Evolutionary conservation across 2,113 vertebrate species (phyloP).

Genomic region (Psilopsiagon aymara): DNA sequence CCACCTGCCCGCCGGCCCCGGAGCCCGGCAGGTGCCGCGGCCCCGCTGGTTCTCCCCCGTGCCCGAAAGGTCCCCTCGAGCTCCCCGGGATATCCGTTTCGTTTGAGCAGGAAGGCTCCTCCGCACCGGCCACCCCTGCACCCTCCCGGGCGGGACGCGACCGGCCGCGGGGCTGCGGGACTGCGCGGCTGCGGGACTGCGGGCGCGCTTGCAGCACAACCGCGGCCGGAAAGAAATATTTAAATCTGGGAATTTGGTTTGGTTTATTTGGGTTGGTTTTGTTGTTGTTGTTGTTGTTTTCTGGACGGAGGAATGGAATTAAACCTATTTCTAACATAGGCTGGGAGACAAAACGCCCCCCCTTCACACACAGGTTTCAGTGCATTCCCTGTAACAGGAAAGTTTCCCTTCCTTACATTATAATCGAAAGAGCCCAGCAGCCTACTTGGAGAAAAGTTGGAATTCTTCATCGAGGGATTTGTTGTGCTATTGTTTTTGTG

Average conservation of each 20-base stretch:
- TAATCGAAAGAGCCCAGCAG: slow-evolving; percentile 63
- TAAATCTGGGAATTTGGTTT: not conserved
- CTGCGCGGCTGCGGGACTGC: not conserved
- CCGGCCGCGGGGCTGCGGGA: not conserved
- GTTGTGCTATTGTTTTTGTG: slow-evolving; percentile 83
- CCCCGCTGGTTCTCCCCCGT: not conserved
- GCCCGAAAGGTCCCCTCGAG: not conserved
- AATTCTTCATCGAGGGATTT: slow-evolving; percentile 79
- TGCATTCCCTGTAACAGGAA: slow-evolving; percentile 54
- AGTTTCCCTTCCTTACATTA: slow-evolving; percentile 66
- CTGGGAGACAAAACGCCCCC: not conserved
- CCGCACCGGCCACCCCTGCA: not conserved
- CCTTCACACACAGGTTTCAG: not conserved
- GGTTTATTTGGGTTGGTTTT: not conserved
- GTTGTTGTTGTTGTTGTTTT: not conserved
- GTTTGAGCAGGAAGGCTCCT: not conserved
- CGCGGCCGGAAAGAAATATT: not conserved
- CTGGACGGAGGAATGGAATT: not conserved
- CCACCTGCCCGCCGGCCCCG: not conserved
- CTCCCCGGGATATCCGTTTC: slow-evolving; percentile 67
- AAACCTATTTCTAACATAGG: not conserved
- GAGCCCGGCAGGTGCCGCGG: too few relatives aligned
- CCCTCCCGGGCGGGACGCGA: not conserved
- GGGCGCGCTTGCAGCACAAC: not conserved
- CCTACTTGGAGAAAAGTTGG: slow-evolving; percentile 74